These are phyloP conservation scores for Muscicapa striata DNA, from an alignment of 2,797 vertebrate genomes.

Conservation along the genomic window DNA sequence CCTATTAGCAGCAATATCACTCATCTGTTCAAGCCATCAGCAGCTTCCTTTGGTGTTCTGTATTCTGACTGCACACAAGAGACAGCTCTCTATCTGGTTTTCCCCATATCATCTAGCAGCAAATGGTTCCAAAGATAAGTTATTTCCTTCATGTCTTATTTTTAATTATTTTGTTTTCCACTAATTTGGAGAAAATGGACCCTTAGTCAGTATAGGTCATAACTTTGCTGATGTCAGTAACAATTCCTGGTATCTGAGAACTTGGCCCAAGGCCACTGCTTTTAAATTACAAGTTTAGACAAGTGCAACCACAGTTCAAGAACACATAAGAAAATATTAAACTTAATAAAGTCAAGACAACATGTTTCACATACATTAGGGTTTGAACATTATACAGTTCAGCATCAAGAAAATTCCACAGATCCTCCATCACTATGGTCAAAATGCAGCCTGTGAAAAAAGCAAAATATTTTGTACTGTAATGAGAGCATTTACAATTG, in stretches of 20 bases:
- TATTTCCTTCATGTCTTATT: background rate
- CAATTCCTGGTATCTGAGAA: background rate
- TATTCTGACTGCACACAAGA: background rate
- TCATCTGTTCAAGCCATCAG: slow-evolving; percentile 29
- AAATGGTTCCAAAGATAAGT: slow-evolving; percentile 24
- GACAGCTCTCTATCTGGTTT: background rate
- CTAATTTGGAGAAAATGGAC: background rate
- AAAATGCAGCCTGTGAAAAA: background rate
- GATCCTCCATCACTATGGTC: background rate
- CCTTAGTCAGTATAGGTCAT: background rate
- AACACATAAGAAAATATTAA: background rate
- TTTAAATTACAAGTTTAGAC: background rate
- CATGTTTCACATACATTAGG: background rate
- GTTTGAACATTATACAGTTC: background rate
- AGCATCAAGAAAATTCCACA: background rate
- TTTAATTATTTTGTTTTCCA: slow-evolving; percentile 23
- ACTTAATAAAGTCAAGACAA: background rate
- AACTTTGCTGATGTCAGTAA: background rate
- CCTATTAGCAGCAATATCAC: slow-evolving; percentile 45
- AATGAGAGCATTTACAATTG: background rate
- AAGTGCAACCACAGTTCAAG: background rate
- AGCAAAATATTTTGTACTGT: background rate
- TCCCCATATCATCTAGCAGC: background rate
- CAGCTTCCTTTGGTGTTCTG: slow-evolving; percentile 11
- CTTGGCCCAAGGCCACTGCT: background rate